Conservation (phyloP, 2,113 vertebrate genomes). For the Shinisaurus crocodilurus region DNA sequence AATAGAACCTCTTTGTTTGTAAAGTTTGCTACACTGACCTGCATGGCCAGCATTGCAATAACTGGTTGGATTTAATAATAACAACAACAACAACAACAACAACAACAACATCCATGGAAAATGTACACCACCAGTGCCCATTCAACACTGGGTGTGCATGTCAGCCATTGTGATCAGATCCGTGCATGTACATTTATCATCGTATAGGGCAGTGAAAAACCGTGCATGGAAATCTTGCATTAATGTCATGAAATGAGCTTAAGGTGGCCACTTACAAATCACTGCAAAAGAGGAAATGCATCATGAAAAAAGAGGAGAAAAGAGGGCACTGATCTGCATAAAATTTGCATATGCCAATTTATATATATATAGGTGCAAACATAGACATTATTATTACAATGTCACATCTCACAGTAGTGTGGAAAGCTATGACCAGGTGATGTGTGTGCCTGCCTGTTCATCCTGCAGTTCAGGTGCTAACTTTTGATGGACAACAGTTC, state of each 20-base stretch:
- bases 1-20: neutral
- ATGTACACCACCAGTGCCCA: neutral
- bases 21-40: neutral
- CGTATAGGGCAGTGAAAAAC: neutral
- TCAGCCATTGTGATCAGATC: neutral
- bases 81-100: no score
- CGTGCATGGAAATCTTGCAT: neutral
- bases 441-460: no score
- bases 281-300: no score
- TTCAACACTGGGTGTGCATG: neutral
- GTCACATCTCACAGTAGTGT: no score
- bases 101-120: neutral
- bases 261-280: no score
- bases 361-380: no score
- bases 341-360: no score
- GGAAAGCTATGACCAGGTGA: no score
- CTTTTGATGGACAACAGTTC: no score
- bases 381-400: no score
- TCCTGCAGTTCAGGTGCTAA: no score
- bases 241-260: neutral
- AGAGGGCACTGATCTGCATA: neutral
- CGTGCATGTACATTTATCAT: neutral
- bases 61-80: no score
- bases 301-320: neutral
- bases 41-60: neutral